Percentiles rank a stretch among this genome's conserved stretches.
Conservation (phyloP, 2,113 vertebrate species). For the Leptobrachium leishanense region DNA sequence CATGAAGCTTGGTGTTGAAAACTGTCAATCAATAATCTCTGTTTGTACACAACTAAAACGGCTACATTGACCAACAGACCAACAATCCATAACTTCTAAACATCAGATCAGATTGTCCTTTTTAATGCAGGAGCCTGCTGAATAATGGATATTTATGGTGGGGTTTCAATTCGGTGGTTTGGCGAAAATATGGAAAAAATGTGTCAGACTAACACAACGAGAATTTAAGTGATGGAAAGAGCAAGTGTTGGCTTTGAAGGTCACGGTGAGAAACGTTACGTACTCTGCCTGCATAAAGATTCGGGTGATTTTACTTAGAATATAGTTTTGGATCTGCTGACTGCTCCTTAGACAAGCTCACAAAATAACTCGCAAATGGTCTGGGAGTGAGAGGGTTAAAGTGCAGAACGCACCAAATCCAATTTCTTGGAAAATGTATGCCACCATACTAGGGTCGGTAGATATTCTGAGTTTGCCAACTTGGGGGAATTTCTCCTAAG, state of each 20-base stretch:
- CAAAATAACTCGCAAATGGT: background rate
- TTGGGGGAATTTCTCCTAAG: too few relatives aligned
- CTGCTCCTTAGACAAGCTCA: background rate
- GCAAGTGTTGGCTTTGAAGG: constrained; percentile 1
- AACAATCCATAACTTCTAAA: constrained; percentile 19
- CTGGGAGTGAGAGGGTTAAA: too few relatives aligned
- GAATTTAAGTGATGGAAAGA: background rate
- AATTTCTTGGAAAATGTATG: too few relatives aligned
- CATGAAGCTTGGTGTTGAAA: constrained; percentile 8
- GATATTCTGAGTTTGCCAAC: too few relatives aligned
- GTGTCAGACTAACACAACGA: background rate
- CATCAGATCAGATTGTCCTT: background rate
- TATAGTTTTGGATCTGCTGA: background rate
- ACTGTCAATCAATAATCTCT: background rate
- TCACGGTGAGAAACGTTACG: background rate
- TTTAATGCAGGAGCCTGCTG: background rate
- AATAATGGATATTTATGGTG: background rate
- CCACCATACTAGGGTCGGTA: too few relatives aligned
- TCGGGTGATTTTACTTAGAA: too few relatives aligned
- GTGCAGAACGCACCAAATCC: too few relatives aligned
- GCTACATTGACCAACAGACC: constrained; percentile 11
- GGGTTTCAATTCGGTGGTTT: background rate
- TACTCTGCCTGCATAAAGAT: background rate
- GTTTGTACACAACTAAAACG: constrained; percentile 19
- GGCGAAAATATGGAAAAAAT: background rate